These are phyloP conservation scores for Drosophila nikananu DNA, from an alignment of 1,140 invertebrate species.

Conservation along the genomic window DNA sequence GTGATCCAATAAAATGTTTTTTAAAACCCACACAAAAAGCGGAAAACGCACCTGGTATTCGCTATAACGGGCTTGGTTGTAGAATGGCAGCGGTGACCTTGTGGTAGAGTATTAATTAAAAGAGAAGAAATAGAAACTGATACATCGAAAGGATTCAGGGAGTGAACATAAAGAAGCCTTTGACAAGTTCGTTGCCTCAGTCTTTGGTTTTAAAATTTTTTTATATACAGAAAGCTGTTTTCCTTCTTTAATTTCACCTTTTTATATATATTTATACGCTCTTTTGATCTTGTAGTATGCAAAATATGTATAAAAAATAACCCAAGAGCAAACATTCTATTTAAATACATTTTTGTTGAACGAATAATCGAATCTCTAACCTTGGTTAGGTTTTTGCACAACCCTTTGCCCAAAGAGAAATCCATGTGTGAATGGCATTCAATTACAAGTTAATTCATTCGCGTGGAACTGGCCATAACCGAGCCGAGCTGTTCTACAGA, in stretches of 20 bases:
- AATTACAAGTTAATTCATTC: conserved; percentile 34
- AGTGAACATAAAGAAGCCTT: too few relatives aligned
- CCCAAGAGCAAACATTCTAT: neutral
- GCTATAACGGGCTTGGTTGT: conserved; percentile 17
- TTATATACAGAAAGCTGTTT: fast-evolving
- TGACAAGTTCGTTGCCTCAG: neutral
- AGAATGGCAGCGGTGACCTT: conserved; percentile 35
- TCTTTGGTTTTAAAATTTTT: neutral
- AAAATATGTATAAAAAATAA: neutral
- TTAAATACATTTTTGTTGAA: neutral
- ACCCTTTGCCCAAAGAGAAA: conserved; percentile 16
- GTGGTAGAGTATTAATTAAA: conserved; percentile 2
- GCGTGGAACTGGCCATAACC: conserved; percentile 12
- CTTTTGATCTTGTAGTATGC: neutral
- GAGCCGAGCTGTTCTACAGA: conserved; percentile 21
- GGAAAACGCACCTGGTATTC: neutral
- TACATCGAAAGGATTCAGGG: neutral
- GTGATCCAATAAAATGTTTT: conserved; percentile 55
- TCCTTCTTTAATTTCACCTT: neutral
- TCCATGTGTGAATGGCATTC: conserved; percentile 21
- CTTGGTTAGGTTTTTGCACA: conserved; percentile 12
- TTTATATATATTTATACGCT: neutral
- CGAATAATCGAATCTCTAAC: conserved; percentile 14
- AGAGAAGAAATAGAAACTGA: neutral
- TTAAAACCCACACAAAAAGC: conserved; percentile 13